Conservation (phyloP, 2,797 vertebrate genomes). For the Phoebastria nigripes region DNA sequence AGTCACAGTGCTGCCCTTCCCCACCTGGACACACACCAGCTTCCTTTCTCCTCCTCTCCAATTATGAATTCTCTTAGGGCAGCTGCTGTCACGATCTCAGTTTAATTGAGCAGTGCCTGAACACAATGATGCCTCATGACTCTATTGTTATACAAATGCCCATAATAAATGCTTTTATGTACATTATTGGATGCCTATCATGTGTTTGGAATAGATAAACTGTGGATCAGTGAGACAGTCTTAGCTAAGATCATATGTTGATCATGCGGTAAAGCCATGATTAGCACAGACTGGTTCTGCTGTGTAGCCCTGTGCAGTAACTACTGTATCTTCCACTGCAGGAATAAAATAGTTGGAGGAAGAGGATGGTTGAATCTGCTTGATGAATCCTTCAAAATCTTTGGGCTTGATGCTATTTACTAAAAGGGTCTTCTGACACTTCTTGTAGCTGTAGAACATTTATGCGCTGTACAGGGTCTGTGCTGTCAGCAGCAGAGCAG, state of each 20-base stretch:
- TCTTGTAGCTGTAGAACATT: neutral
- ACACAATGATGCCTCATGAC: neutral
- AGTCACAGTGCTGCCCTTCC: neutral
- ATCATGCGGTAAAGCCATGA: neutral
- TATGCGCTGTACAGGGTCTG: neutral
- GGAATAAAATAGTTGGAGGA: neutral
- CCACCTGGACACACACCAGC: accelerated
- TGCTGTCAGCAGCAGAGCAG: neutral
- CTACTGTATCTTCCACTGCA: neutral
- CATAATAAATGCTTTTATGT: neutral
- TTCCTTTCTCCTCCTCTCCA: neutral
- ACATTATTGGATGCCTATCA: neutral
- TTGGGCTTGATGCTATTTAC: neutral
- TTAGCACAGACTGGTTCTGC: accelerated
- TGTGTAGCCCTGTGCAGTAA: neutral
- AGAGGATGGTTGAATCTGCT: neutral
- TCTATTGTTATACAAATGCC: neutral
- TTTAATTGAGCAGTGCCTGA: neutral
- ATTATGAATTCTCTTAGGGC: neutral
- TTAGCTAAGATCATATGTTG: neutral
- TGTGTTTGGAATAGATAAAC: neutral
- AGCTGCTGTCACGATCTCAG: neutral
- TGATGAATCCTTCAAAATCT: neutral
- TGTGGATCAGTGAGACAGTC: neutral
- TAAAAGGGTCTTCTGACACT: neutral